Evolutionary conservation across 2,113 vertebrate genomes (phyloP), one percentile per base, ranked within the genome.

Genomic region (Spea multiplicata): DNA sequence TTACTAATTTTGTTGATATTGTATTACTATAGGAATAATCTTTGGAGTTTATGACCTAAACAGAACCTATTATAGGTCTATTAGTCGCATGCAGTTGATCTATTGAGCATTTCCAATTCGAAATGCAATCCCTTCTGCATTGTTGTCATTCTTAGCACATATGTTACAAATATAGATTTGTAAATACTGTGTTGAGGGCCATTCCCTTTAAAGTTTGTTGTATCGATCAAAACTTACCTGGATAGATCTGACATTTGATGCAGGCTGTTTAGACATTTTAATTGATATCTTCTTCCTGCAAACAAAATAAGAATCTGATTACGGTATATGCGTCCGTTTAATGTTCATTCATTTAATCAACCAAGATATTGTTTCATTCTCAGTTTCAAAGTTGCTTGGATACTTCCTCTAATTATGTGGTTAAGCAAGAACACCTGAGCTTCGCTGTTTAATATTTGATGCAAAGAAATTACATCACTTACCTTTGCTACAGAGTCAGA

Each of bases 231-330:
- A 67, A 85, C 94, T 95, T 94, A 99, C 97, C 97, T 98, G 96
- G 84, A 99, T 94, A 90, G 96, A 93, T 90, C 94, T 98, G 82
- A 99, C 96, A 89, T 96, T 96, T 88, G 96, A 94, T 3, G 94
- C 93, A 81, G 94, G 94, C 88, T 95, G 94, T 86, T 98, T 95
- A 84, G 97, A 98, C 97, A 99, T 99, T 86, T 86, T 94, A 88
- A 84, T 44, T 73, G 4, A 74, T 80, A 68, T 83, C 83, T 89
- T 89, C 62, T 84, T 84, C 87, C 89, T 92, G 86, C 85, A 92
- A 89, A 83, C 86, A 90, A 89, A 84, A 59, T 66, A 86, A 87
- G 86, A 86, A 89, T 88, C 84, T 82, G 86, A 91, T 92, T 89
- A n/a, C n/a, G n/a, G n/a, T n/a, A 10, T 88, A 65, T 76, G 74